Conservation (phyloP, 2,113 vertebrate genomes). For the Podarcis cretensis region DNA sequence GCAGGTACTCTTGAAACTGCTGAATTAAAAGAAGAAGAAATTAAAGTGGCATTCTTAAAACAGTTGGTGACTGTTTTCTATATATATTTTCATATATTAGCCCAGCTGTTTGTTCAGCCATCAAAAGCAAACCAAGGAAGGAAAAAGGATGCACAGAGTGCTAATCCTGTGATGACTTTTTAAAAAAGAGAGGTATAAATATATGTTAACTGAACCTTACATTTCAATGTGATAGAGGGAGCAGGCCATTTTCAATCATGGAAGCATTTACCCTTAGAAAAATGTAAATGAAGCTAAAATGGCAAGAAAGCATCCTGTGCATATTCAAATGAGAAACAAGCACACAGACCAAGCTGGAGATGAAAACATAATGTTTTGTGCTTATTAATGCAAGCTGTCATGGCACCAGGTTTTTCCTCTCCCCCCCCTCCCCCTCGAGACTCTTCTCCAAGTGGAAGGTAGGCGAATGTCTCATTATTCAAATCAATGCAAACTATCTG, state of each 20-base stretch:
- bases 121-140: background rate
- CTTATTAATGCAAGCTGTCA: conserved; percentile 18
- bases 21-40: background rate
- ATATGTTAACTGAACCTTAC: conserved; percentile 26
- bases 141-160: background rate
- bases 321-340: background rate
- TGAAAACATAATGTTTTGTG: conserved; percentile 15
- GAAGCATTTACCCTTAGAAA: conserved; percentile 12
- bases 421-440: background rate
- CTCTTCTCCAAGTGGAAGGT: conserved; percentile 10
- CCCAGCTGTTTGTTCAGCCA: background rate
- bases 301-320: background rate
- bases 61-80: background rate
- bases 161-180: background rate
- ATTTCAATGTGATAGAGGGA: conserved; percentile 9
- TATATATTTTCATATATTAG: background rate
- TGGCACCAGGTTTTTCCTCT: background rate
- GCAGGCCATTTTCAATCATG: background rate
- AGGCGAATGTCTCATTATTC: conserved; percentile 29
- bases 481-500: conserved; percentile 42
- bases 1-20: background rate
- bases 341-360: background rate
- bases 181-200: background rate
- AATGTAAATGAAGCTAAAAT: background rate
- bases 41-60: background rate